Base-by-base conservation (phyloP, 2,888 invertebrate genomes). In the Epinotia nisella region DNA sequence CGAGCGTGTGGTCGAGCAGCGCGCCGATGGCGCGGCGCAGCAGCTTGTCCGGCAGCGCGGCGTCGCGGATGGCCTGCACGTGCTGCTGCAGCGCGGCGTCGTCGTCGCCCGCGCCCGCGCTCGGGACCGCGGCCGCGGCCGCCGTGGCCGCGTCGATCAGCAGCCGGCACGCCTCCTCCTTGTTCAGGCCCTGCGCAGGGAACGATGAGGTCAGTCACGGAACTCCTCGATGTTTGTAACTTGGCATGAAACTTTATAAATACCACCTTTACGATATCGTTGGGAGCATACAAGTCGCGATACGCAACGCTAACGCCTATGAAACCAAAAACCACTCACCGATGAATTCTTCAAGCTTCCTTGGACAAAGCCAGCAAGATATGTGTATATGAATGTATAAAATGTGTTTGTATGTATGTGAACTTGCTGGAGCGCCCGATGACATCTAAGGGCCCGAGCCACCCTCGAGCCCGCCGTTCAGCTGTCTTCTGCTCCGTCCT, bases 81-180 rank as follows among this genome's bases (percentile, higher is more conserved):
- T 70, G 70, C 74, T 79, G 71, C 81, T 80, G 76, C 74, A 66
- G 74, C 74, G 66, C 73, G 61, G 76, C 79, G 73, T 76, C 76
- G 75, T 77, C 76, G 55, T 70, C 71, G 65, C 56, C 76, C 70
- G 70, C 76, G 70, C 60, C 74, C 67, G 45, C 68, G 67, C 45
- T 71, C 55, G 66, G 68, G 5, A 59, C 73, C 13, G 29, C 77
- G 49, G 77, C 83, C 78, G 84, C 85, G 72, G 84, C 82, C 81
- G 82, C 85, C 75, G 78, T 82, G 75, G 83, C 86, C 75, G 90
- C 91, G 82, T 88, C 89, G 78, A 88, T 81, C 78, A 87, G 91
- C 78, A 91, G 86, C 7, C 89, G 89, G 75, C 90, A 90, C 80
- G 90, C 92, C 82, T 93, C 92, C 83, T 93, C 92, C 83, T 91